Base-by-base conservation (phyloP, 2,797 vertebrate genomes). In the Macropodus opercularis region DNA sequence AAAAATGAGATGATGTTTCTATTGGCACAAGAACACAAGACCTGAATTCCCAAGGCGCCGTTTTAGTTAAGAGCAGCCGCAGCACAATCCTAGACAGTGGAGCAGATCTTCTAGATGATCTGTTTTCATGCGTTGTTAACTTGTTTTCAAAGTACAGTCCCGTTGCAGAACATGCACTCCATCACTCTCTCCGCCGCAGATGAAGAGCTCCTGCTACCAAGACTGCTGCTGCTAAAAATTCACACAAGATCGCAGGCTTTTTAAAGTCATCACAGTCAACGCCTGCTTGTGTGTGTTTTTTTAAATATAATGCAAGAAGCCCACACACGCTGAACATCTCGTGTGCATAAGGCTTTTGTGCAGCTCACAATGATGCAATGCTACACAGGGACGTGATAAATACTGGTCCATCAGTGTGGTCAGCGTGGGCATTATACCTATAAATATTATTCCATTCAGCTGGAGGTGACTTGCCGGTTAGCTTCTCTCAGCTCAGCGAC, bases 1-100 rank as follows among this genome's bases (percentile, higher is more conserved):
- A 82, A 85, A 81, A 85, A 87, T 74, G 53, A 80, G 79, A 84
- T 88, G 83, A 85, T 80, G 80, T 89, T 82, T 81, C 85, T 76
- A 41, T 69, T 57, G 76, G 42, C 49, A 36, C n/a, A 80, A 78
- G 77, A 84, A 82, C 83, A 83, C 63, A 72, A 80, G 74, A 86
- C 71, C 73, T 77, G 50, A 77, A 76, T 81, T 85, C 86, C 89
- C 83, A 77, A 58, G 63, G 76, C 75, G 66, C 77, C 73, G 13
- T 75, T 90, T 90, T 75, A 85, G 79, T 79, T 72, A 67, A 75
- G 77, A 85, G 79, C 77, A 57, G 69, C 73, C 63, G 34, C 69
- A 65, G 67, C 79, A 71, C 52, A 80, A 72, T 72, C 73, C 64
- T 75, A 57, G 65, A 69, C 64, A 41, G 63, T 66, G 60, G 69